Evolutionary conservation across 1,140 invertebrate species (phyloP).

Genomic region (Tetragonula clypearis): DNA sequence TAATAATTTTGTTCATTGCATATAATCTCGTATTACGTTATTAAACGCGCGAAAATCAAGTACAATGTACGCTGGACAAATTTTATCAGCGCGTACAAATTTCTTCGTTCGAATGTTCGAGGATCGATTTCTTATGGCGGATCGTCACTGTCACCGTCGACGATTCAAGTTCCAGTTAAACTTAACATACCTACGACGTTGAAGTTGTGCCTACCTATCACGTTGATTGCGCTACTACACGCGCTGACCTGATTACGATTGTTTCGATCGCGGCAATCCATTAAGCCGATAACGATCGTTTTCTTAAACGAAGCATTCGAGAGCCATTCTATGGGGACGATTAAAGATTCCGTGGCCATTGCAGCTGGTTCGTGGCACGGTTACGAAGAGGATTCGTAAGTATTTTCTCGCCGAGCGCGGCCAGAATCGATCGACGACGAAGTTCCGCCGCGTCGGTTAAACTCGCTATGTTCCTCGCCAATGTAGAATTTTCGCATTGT

Average conservation of each 20-base stretch:
- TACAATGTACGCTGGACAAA: too few species aligned
- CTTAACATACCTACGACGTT: neutral
- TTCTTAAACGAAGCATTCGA: neutral
- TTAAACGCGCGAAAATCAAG: too few species aligned
- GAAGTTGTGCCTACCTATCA: neutral
- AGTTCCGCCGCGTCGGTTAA: constrained; percentile 2
- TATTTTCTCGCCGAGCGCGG: neutral
- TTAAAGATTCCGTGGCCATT: neutral
- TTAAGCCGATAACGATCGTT: constrained; percentile 4
- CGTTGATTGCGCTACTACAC: neutral
- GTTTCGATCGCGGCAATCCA: neutral
- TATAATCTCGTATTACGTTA: too few species aligned
- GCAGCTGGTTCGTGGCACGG: neutral
- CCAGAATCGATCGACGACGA: constrained; percentile 22
- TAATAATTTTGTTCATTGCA: too few species aligned
- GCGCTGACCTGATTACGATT: constrained; percentile 3
- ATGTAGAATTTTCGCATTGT: constrained; percentile 48
- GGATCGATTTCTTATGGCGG: neutral
- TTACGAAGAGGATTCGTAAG: constrained; percentile 9
- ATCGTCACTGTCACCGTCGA: neutral
- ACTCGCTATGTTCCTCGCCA: neutral
- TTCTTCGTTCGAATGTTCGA: neutral
- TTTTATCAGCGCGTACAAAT: neutral
- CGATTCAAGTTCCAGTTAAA: neutral
- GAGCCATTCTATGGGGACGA: neutral